A percentile compares a stretch with the other conserved stretches of the same genome.
These are phyloP conservation scores for Lepidochitona cinerea DNA, from an alignment of 2,888 invertebrate species.

Conservation along the genomic window DNA sequence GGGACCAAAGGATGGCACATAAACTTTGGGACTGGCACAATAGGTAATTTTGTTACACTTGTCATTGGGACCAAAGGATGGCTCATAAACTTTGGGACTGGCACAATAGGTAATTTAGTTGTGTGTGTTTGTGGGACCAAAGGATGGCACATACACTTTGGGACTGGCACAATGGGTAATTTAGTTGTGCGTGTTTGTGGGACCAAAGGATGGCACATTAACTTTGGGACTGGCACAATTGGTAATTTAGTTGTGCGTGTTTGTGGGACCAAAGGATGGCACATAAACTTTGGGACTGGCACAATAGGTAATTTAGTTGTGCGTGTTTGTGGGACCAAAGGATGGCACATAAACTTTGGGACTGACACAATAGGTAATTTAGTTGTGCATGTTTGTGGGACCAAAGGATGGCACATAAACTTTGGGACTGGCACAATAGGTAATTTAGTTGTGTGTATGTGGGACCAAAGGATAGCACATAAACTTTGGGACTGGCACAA, in stretches of 20 bases:
- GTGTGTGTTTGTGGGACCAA: no score
- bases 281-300: constrained; percentile 62
- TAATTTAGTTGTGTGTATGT: no score
- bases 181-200: no score
- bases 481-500: constrained; percentile 66
- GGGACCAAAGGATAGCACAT: constrained; percentile 61
- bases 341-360: no score
- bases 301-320: constrained; percentile 63
- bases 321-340: no score
- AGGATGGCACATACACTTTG: no score
- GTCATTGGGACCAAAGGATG: constrained; percentile 66
- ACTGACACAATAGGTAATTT: neutral
- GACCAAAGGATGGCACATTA: neutral
- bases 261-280: constrained; percentile 66
- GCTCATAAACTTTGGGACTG: constrained; percentile 61
- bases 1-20: neutral
- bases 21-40: neutral
- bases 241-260: no score
- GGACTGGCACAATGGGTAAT: neutral
- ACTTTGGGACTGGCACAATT: neutral
- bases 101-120: constrained; percentile 62
- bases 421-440: neutral
- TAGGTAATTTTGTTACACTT: no score
- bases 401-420: neutral
- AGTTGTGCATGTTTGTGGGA: no score